Percentiles rank a stretch among this genome's conserved stretches.
These are phyloP conservation scores for Electrona antarctica DNA, from an alignment of 2,113 vertebrate genomes.

Conservation along the genomic window DNA sequence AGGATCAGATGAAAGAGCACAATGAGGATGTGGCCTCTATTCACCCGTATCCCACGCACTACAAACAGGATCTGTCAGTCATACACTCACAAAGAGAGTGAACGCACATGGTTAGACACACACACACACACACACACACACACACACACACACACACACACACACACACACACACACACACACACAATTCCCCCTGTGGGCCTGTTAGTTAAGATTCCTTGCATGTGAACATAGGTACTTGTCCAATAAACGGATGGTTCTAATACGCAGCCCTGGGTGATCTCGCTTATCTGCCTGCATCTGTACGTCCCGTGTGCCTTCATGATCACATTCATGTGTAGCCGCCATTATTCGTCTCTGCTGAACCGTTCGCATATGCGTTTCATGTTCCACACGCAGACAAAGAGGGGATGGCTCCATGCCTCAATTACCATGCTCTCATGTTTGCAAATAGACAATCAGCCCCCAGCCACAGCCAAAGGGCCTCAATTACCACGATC, in stretches of 20 bases:
- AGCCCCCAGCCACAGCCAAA: conserved; percentile 36
- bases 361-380: conserved; percentile 60
- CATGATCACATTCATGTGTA: conserved; percentile 51
- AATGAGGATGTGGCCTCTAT: conserved; percentile 33
- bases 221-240: no score
- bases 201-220: no score
- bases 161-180: conserved; percentile 11
- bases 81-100: background rate
- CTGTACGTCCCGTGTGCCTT: conserved; percentile 23
- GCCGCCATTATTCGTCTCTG: conserved; percentile 52
- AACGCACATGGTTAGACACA: background rate
- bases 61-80: conserved; percentile 24
- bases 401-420: conserved; percentile 58
- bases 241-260: no score
- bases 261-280: conserved; percentile 36
- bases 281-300: conserved; percentile 43
- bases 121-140: background rate
- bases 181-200: conserved; percentile 32
- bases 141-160: conserved; percentile 13
- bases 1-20: conserved; percentile 17
- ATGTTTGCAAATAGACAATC: conserved; percentile 54
- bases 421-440: conserved; percentile 66
- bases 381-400: conserved; percentile 58
- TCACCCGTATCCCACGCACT: conserved; percentile 20
- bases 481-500: conserved; percentile 51